Evolutionary conservation across 2,888 invertebrate genomes (phyloP), one percentile per base, ranked within the genome.

Genomic region (Schizotus pectinicornis): DNA sequence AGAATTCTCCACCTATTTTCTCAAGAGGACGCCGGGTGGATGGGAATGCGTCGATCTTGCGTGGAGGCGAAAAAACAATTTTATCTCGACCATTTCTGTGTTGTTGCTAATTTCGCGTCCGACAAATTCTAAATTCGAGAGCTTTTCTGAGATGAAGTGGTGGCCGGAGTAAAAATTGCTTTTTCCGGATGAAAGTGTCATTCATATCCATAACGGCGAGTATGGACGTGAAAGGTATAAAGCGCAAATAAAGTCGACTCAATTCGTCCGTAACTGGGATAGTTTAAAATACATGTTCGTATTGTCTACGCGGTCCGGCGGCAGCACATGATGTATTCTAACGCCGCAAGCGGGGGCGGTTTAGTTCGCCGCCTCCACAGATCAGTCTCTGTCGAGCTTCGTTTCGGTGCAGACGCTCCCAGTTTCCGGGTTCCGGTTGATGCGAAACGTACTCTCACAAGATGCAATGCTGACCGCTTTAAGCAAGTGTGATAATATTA

Each of bases 321-420:
- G 56, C 45, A 56, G 51, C 50, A 51, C 46, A 56, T 51, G 56
- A 56, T 56, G 33, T 56, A 51, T 56, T 56, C 41, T 42, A 49
- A 37, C 34, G 50, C 47, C 39, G 48, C 34, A 14, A 38, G 59
- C 52, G 56, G 56, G 59, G 56, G 56, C 47, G 59, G 59, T 37
- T 12, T 31, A 9, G 49, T 50, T 56, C 33, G 54, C 64, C 62
- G 52, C 62, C 64, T 59, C 55, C 62, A 55, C 56, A 59, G 57
- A 62, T 57, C 65, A 65, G 65, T 65, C 65, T 63, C 61, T 53
- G 47, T 56, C 62, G 56, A 61, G 61, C 58, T 32, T 41, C 56
- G 61, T 32, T 55, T 52, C 56, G 13, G 57, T 61, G 42, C 57
- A 56, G 59, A 65, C 62, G 59, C 46, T 37, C 39, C 13, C 35